Base-by-base conservation (phyloP, 2,113 vertebrate genomes). In the Hepsetus odoe region DNA sequence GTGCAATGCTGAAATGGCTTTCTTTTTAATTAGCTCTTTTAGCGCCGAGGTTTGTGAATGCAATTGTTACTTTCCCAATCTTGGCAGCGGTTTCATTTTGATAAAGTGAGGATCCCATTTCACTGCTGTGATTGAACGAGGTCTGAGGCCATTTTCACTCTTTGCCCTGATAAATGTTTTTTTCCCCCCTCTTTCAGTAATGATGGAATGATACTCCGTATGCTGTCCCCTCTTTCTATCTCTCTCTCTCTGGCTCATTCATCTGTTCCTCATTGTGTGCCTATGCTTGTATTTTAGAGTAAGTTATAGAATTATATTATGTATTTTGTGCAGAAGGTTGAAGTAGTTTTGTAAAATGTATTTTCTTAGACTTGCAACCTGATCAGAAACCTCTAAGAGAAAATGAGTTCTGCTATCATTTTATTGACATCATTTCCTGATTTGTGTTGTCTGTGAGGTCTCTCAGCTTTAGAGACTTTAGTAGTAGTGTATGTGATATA, bases 21-120 rank as follows among this genome's bases (percentile, higher is more conserved):
- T 91, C 84, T 87, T 87, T 89, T 91, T 93, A 92, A 92, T 93
- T 92, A 92, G 89, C 80, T 88, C 70, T 82, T 80, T 80, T 72
- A 75, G 51, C 84, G 86, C 87, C 84, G 83, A 89, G 90, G 85
- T 90, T 88, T 85, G 76, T 85, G 84, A 88, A 90, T 85, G 90
- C 88, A 89, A 90, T 91, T 90, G 90, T 89, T 90, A 88, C 89
- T 91, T 90, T 87, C 85, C 82, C 82, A 32, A 65, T 73, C 72
- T 76, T 76, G 68, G 64, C 55, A 77, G 82, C 84, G 82, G 80
- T 85, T 90, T 87, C 86, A 87, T 88, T 92, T 90, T 90, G 90
- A 91, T 90, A 89, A 93, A 85, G 83, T 86, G 85, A 84, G 82
- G 82, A 91, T 88, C 88, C 88, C 85, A 85, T 90, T 91, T 90